Conservation (phyloP, 2,797 vertebrate species). For the Spondyliosoma cantharus region DNA sequence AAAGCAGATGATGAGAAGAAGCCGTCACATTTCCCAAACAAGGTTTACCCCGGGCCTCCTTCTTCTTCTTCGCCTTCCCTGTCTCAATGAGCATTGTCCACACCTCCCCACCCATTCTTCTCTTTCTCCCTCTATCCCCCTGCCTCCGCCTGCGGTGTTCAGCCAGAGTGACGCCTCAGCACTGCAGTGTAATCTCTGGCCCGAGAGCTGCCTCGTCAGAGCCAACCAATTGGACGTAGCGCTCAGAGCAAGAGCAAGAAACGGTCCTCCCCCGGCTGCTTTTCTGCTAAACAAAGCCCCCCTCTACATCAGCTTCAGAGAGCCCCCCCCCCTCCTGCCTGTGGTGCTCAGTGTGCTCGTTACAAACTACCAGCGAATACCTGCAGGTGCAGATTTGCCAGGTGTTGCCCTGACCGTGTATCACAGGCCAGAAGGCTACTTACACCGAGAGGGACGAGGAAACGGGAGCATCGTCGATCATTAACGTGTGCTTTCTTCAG, state of each 20-base stretch:
- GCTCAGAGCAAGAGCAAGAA: conserved; percentile 61
- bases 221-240: conserved; percentile 73
- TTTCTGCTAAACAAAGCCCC: conserved; percentile 61
- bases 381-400: conserved; percentile 56
- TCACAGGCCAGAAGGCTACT: conserved; percentile 33
- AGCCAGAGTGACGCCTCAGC: conserved; percentile 80
- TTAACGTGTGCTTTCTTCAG: neutral
- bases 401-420: conserved; percentile 47
- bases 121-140: conserved; percentile 32
- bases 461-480: conserved; percentile 36
- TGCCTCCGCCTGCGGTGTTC: conserved; percentile 73
- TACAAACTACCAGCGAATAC: conserved; percentile 45
- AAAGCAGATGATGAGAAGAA: conserved; percentile 67
- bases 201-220: conserved; percentile 70
- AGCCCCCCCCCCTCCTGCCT: neutral
- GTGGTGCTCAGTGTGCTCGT: conserved; percentile 23
- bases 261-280: conserved; percentile 57
- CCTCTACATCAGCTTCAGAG: conserved; percentile 13
- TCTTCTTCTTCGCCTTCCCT: conserved; percentile 21
- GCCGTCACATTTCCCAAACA: conserved; percentile 63
- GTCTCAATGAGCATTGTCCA: conserved; percentile 54
- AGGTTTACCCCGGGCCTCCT: conserved; percentile 41
- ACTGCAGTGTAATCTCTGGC: conserved; percentile 83
- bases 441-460: neutral
- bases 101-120: conserved; percentile 61